phyloP scores from a whole-genome alignment of 2,797 vertebrate genomes.

The Lagocephalus sceleratus region DNA sequence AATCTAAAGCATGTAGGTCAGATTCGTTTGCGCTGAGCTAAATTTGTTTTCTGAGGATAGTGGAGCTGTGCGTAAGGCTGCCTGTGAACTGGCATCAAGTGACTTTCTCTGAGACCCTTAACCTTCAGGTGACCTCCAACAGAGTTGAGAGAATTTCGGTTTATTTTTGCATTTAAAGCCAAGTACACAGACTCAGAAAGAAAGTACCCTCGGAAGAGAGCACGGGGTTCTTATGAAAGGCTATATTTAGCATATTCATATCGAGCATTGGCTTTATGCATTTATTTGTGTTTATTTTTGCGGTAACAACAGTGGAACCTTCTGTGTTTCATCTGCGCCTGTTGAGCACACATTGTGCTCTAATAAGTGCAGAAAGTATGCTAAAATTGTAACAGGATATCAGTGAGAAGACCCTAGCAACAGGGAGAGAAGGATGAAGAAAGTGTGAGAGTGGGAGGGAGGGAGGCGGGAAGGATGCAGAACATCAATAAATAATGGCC shows the following conservation, averaged over 20 bases:
- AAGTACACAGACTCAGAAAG: too few relatives aligned
- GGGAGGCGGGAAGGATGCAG: slow-evolving; percentile 70
- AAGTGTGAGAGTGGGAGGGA: slow-evolving; percentile 64
- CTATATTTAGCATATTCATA: slow-evolving; percentile 41
- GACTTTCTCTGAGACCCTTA: neutral
- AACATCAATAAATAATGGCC: slow-evolving; percentile 87
- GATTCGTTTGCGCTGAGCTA: slow-evolving; percentile 30
- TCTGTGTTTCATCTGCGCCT: slow-evolving; percentile 33
- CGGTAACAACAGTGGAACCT: slow-evolving; percentile 17
- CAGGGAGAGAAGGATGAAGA: slow-evolving; percentile 72
- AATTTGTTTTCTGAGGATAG: slow-evolving; percentile 28
- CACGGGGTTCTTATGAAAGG: slow-evolving; percentile 13
- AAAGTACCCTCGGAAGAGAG: too few relatives aligned
- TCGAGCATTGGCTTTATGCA: neutral
- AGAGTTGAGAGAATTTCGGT: too few relatives aligned
- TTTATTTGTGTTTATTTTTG: neutral
- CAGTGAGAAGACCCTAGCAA: slow-evolving; percentile 77
- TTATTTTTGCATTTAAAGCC: too few relatives aligned
- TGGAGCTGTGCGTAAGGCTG: slow-evolving; percentile 9
- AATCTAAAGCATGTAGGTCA: slow-evolving; percentile 41
- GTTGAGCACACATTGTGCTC: slow-evolving; percentile 45
- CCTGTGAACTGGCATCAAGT: slow-evolving; percentile 1
- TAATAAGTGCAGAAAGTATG: slow-evolving; percentile 61
- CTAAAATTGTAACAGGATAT: slow-evolving; percentile 53
- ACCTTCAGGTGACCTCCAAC: too few relatives aligned